Base-by-base conservation (phyloP, 2,113 vertebrate species). In the Macquaria australasica region DNA sequence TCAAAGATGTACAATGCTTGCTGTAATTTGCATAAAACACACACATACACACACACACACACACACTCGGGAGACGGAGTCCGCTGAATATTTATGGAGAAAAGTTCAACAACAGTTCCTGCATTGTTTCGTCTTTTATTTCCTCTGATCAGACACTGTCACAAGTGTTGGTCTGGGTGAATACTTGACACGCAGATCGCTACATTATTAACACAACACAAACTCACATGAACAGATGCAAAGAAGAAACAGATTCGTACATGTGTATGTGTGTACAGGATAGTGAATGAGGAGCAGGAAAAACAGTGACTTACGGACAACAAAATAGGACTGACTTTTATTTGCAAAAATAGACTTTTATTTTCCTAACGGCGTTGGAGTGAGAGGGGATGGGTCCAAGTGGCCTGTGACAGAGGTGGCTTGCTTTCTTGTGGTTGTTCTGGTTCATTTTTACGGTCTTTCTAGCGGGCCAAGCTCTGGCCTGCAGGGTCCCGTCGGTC, bases 121-220 rank as follows among this genome's bases (percentile, higher is more conserved):
- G 84, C 76, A 74, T 93, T 1, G 74, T 85, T 91, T 87, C 12
- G 37, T 91, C 9, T 87, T 94, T 95, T 90, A 92, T 95, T 95
- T 86, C 41, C 66, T 90, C 79, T 87, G 87, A 93, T 93, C 86
- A 90, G 72, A 87, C 56, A 28, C 58, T 10, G 79, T 91, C 86
- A 91, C 86, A 88, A 79, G 76, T 75, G 87, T 41, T 71, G 82
- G 77, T 72, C 73, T 31, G 69, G 74, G 91, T 83, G 71, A 88
- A 82, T 25, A 56, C 73, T 68, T 83, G 84, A 91, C 89, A 89
- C 59, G 75, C 51, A 59, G 43, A 56, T 60, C 28, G 77, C 68
- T 90, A 77, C 67, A 92, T 64, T 78, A 91, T 82, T 83, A 90
- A 88, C 70, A 48, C 59, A 71, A 89, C 82, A 87, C 78, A 87